A percentile compares a stretch with the other conserved stretches of the same genome.
Conservation (phyloP, 2,888 invertebrate genomes). For the Plusia festucae region DNA sequence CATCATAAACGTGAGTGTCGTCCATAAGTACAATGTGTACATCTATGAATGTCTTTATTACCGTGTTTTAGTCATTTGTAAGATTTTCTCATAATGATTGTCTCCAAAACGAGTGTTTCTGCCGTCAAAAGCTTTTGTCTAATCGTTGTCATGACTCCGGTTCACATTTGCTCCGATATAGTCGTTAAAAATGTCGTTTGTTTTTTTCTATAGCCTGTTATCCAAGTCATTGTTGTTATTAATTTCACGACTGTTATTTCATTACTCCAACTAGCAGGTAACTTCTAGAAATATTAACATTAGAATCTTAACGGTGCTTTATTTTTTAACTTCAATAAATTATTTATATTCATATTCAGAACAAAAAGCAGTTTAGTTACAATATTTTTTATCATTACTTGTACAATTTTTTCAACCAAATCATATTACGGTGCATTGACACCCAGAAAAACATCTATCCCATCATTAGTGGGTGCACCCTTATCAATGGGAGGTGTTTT, state of each 20-base stretch:
- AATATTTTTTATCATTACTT: neutral
- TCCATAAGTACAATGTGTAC: conserved; percentile 85
- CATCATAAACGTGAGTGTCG: conserved; percentile 88
- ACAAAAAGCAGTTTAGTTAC: neutral
- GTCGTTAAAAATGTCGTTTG: conserved; percentile 63
- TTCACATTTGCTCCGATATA: conserved; percentile 72
- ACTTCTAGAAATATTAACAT: neutral
- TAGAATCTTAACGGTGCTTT: neutral
- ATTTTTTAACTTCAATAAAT: neutral
- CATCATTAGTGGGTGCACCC: conserved; percentile 47
- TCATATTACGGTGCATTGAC: conserved; percentile 40
- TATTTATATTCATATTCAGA: neutral
- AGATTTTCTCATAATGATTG: conserved; percentile 90
- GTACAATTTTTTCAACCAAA: conserved; percentile 13
- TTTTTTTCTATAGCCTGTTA: conserved; percentile 42
- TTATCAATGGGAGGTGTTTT: conserved; percentile 62
- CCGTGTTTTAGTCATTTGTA: conserved; percentile 87
- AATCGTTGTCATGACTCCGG: conserved; percentile 82
- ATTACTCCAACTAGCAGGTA: conserved; percentile 10
- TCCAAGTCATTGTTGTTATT: conserved; percentile 24
- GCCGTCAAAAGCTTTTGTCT: conserved; percentile 88
- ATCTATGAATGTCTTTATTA: conserved; percentile 89
- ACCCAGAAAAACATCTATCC: conserved; percentile 34
- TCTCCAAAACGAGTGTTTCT: conserved; percentile 86
- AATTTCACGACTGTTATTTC: conserved; percentile 21